These are phyloP conservation scores for Pterostichus niger DNA, from an alignment of 2,888 invertebrate species.

Conservation along the genomic window DNA sequence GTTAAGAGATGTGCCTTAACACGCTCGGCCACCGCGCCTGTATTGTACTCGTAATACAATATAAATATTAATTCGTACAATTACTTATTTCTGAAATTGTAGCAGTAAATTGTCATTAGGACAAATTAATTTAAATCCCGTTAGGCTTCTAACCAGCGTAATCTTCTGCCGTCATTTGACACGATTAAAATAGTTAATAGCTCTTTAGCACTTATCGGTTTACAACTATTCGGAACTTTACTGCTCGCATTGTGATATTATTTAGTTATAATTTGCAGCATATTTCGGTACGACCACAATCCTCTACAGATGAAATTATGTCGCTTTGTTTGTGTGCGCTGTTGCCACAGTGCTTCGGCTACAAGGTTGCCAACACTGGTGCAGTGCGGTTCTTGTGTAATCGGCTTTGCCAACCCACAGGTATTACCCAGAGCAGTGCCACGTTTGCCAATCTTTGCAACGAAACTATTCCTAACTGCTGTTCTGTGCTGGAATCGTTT, in stretches of 20 bases:
- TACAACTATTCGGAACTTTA: conserved; percentile 30
- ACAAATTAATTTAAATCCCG: too few relatives aligned
- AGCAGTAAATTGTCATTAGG: too few relatives aligned
- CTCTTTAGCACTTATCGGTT: conserved; percentile 41
- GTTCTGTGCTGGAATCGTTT: conserved; percentile 18
- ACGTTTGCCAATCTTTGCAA: conserved; percentile 24
- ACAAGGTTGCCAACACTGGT: conserved; percentile 33
- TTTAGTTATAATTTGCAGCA: conserved; percentile 55
- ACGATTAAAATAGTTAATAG: conserved; percentile 30
- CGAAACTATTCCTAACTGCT: conserved; percentile 45
- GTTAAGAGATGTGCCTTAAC: too few relatives aligned
- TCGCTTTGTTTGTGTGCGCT: conserved; percentile 51
- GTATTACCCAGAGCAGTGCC: conserved; percentile 11
- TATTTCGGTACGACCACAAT: conserved; percentile 53
- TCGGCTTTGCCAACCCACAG: conserved; percentile 58
- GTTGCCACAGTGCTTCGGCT: conserved; percentile 6
- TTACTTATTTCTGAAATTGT: too few relatives aligned
- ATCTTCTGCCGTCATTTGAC: background rate
- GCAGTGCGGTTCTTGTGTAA: conserved; percentile 57
- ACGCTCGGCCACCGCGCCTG: too few relatives aligned
- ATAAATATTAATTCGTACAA: too few relatives aligned
- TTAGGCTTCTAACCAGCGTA: too few relatives aligned
- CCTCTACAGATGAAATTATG: conserved; percentile 55
- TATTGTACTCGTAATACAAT: too few relatives aligned
- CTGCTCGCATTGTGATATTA: conserved; percentile 37